Base-by-base conservation (phyloP, 2,113 vertebrate species). In the Psammodynastes pulverulentus region DNA sequence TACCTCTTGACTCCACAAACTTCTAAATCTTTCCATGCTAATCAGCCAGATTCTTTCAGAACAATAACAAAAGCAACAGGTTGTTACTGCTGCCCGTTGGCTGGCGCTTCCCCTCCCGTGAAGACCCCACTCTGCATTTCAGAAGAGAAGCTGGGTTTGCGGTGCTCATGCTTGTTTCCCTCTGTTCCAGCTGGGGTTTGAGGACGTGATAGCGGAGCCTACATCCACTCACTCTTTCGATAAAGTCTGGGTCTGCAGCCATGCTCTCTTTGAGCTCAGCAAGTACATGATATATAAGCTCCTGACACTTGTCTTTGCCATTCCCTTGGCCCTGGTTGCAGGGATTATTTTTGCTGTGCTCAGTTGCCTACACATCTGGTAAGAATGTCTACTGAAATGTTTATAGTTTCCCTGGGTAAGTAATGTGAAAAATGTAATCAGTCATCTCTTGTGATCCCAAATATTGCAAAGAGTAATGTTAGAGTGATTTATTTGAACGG, bases 351-450 rank as follows among this genome's bases (percentile, higher is more conserved):
- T 99, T 86, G 99, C 97, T 1, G 89, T 97, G 23, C 97, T 99
- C 95, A 99, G 99, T 97, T 99, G 98, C 67, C 94, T 99, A 91
- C 99, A 99, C 97, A 98, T 99, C 97, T 99, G 99, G 99, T 99
- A 97, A 97, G 5, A 2, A 49, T 43, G 6, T 49, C 52, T 24
- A 1, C 86, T 24, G 45, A 9, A 49, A 19, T 8, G 2, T 58
- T 5, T 62, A 43, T 2, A 3, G 15, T 49, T 9, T 62, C 72
- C 45, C 58, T 49, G 9, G 26, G 39, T n/a, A 84, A 34, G n/a
- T 67, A n/a, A 24, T n/a, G 39, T n/a, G 34, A 29, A 17, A 67
- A 52, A 52, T 88, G 10, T 23, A 9, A 87, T 29, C 29, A 79
- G 23, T 29, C 45, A 0, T 53, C 2, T 3, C 34, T 52, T 46